These are phyloP conservation scores for Microtus montanus DNA, from an alignment of 2,113 vertebrate species.

Conservation along the genomic window DNA sequence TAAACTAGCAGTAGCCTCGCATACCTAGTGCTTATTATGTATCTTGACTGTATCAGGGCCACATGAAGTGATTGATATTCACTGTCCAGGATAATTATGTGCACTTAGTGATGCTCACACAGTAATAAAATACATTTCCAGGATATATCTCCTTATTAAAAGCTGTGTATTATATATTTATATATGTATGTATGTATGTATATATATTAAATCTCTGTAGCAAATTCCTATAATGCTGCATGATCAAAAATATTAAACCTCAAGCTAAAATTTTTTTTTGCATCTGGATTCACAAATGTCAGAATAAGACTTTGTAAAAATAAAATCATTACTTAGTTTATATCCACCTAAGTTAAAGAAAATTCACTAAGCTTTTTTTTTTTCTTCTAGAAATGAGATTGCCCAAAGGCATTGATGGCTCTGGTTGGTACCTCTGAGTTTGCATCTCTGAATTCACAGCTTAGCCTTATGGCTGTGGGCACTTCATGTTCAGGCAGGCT, in stretches of 20 bases:
- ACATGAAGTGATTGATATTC: background rate
- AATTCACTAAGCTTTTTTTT: background rate
- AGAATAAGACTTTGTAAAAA: background rate
- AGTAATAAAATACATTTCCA: background rate
- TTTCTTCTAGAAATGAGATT: background rate
- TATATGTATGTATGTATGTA: too few relatives aligned
- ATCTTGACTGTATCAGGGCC: background rate
- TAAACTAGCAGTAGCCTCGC: background rate
- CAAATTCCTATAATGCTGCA: too few relatives aligned
- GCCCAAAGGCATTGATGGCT: background rate
- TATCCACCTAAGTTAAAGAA: background rate
- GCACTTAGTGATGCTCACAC: background rate
- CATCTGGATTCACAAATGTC: background rate
- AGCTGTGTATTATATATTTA: too few relatives aligned
- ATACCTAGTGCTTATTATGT: background rate
- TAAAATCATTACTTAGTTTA: background rate
- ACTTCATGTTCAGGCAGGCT: background rate
- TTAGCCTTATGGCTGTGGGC: background rate
- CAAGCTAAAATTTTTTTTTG: background rate
- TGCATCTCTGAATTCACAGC: background rate
- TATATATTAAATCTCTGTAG: background rate
- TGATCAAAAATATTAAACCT: background rate
- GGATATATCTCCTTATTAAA: background rate
- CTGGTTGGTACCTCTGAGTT: background rate
- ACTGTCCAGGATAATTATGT: background rate